Evolutionary conservation across 2,888 invertebrate species (phyloP).

Genomic region (Hirtodrosophila histrioides): DNA sequence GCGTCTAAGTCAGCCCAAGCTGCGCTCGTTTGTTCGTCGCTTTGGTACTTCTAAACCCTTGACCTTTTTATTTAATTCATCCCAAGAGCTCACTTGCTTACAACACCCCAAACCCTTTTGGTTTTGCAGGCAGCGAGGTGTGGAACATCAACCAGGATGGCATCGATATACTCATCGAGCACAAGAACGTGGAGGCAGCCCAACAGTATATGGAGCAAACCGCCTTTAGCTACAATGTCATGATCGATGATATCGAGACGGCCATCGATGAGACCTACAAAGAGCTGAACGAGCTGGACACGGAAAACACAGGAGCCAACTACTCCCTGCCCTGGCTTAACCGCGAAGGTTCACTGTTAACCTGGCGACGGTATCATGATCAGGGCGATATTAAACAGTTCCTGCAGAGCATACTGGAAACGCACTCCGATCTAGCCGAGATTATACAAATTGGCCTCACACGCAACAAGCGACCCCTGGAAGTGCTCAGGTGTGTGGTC

Average conservation of each 20-base stretch:
- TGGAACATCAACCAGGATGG: slow-evolving; percentile 84
- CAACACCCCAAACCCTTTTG: too few relatives aligned
- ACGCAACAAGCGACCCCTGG: slow-evolving; percentile 89
- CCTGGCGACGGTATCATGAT: slow-evolving; percentile 91
- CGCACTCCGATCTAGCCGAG: slow-evolving; percentile 89
- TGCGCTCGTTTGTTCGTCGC: slow-evolving; percentile 60
- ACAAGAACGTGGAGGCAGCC: slow-evolving; percentile 86
- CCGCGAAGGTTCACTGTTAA: slow-evolving; percentile 85
- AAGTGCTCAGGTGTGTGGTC: slow-evolving; percentile 85
- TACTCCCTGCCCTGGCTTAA: slow-evolving; percentile 79
- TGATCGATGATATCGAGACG: slow-evolving; percentile 91
- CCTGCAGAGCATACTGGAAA: slow-evolving; percentile 88
- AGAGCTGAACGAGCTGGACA: slow-evolving; percentile 88
- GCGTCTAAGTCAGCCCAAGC: slow-evolving; percentile 48
- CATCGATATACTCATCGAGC: slow-evolving; percentile 88
- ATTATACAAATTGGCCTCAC: slow-evolving; percentile 90
- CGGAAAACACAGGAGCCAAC: slow-evolving; percentile 43
- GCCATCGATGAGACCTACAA: slow-evolving; percentile 87
- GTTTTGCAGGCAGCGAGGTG: slow-evolving; percentile 78
- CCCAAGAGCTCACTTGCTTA: too few relatives aligned
- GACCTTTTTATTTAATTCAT: too few relatives aligned
- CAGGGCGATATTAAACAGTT: slow-evolving; percentile 89
- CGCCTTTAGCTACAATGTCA: slow-evolving; percentile 87
- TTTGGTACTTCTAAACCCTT: slow-evolving; percentile 58
- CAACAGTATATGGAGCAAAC: slow-evolving; percentile 87